Evolutionary conservation across 2,888 invertebrate species (phyloP), one percentile per base, ranked within the genome.

Genomic region (Mesorhabditis sp.): DNA sequence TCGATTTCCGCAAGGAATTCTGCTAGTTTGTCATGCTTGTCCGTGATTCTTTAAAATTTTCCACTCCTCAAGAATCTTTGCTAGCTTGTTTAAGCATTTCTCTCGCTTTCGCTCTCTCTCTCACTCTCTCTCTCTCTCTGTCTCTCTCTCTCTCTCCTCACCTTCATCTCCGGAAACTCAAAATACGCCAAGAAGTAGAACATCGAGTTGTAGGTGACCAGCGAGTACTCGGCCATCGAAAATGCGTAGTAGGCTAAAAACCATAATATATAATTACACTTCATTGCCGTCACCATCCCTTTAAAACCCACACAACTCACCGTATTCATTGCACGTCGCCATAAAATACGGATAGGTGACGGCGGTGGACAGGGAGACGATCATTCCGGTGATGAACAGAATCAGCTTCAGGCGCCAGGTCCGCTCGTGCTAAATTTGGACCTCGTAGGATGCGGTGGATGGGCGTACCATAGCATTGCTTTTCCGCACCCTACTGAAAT

Each of bases 281-380:
- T 10, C 7, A 50, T 2, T 13, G 13, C 50, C 7, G 13, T 10
- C 10, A 28, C 28, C 28, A 28, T 28, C 28, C 28, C 28, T 28
- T 28, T 28, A 62, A 62, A 13, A n/a, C 10, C 10, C 10, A 44
- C 43, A 41, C 43, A 64, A 71, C 72, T 62, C 58, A 83, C 82
- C 80, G 41, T 68, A 61, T 4, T 71, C 74, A 58, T 72, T 76
- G 65, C 84, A 84, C 64, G 75, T 71, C 7, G 70, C 69, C 58
- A 77, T 74, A 67, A 82, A 85, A 41, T 75, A 72, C 13, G 78
- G 75, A 71, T 85, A 84, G 28, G 82, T 77, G 50, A 83, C 71
- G 13, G 78, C 82, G 15, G 84, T 82, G 4, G 83, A 84, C n/a
- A 81, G 64, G n/a, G 84, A 80, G n/a, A 79, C 72, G 13, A 79